Conservation (phyloP, 2,113 vertebrate genomes). For the Amia ocellicauda region DNA sequence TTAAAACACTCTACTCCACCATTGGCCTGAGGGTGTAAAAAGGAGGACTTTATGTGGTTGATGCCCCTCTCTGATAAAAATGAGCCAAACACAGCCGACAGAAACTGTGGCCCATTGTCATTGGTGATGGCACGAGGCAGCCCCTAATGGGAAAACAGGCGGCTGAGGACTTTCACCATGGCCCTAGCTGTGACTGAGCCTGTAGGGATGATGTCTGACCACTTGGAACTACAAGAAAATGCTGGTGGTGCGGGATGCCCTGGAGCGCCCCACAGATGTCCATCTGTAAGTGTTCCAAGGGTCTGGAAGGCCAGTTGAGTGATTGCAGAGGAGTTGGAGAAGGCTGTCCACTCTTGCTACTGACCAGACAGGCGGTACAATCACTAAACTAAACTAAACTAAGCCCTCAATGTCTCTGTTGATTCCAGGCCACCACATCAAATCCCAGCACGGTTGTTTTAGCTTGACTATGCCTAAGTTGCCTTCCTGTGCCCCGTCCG, state of each 20-base stretch:
- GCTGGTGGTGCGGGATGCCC: slow-evolving; percentile 6
- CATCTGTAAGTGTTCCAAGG: slow-evolving; percentile 11
- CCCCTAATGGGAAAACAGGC: too few species aligned
- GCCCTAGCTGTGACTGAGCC: not conserved
- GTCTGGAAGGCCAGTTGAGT: not conserved
- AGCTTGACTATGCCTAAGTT: slow-evolving; percentile 20
- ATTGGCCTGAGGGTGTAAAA: too few species aligned
- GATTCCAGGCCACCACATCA: slow-evolving; percentile 22
- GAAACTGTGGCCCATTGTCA: too few species aligned
- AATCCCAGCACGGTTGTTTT: slow-evolving; percentile 29
- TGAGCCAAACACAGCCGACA: too few species aligned
- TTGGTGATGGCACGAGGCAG: too few species aligned
- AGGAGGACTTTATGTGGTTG: too few species aligned
- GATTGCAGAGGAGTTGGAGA: not conserved
- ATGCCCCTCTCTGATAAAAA: too few species aligned
- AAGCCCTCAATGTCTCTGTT: not conserved
- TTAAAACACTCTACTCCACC: too few species aligned
- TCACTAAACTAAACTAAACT: too few species aligned
- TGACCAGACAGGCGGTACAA: slow-evolving; percentile 3
- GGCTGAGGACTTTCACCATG: not conserved
- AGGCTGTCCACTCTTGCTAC: slow-evolving; percentile 6
- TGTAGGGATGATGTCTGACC: not conserved
- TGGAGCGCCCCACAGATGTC: slow-evolving; percentile 4
- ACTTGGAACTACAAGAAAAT: slow-evolving; percentile 13
- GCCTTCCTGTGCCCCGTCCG: not conserved